Conservation (phyloP, 2,113 vertebrate genomes). For the Neolamprologus brichardi region DNA sequence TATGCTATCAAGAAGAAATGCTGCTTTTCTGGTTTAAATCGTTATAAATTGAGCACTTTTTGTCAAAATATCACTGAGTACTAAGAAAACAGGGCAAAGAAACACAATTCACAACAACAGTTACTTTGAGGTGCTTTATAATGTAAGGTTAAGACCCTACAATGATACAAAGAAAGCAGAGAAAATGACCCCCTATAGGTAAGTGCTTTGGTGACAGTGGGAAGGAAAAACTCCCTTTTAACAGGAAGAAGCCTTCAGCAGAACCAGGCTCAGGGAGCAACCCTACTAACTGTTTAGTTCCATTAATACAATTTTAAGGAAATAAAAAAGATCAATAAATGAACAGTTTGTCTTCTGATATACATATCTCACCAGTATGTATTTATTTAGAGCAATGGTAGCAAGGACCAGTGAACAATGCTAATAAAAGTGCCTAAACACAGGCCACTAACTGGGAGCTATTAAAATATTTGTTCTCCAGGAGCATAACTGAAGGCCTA, state of each 20-base stretch:
- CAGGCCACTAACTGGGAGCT: background rate
- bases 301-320: background rate
- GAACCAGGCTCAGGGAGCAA: background rate
- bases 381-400: background rate
- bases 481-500: slow-evolving; percentile 75
- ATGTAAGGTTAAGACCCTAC: background rate
- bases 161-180: background rate
- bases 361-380: background rate
- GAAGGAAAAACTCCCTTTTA: background rate
- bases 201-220: background rate
- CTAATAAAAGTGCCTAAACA: slow-evolving; percentile 12
- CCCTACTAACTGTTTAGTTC: background rate
- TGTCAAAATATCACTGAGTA: background rate
- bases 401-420: background rate
- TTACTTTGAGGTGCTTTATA: background rate
- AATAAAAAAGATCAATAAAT: background rate
- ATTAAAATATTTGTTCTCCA: slow-evolving; percentile 68
- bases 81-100: background rate
- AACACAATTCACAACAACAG: background rate
- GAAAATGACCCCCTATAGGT: background rate
- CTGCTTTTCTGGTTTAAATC: background rate
- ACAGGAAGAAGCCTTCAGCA: background rate
- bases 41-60: background rate
- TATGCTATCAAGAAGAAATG: background rate
- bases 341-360: background rate